Percentiles rank a stretch among this genome's conserved stretches.
These are phyloP conservation scores for Empidonax alnorum DNA, from an alignment of 2,113 vertebrate species.

Conservation along the genomic window DNA sequence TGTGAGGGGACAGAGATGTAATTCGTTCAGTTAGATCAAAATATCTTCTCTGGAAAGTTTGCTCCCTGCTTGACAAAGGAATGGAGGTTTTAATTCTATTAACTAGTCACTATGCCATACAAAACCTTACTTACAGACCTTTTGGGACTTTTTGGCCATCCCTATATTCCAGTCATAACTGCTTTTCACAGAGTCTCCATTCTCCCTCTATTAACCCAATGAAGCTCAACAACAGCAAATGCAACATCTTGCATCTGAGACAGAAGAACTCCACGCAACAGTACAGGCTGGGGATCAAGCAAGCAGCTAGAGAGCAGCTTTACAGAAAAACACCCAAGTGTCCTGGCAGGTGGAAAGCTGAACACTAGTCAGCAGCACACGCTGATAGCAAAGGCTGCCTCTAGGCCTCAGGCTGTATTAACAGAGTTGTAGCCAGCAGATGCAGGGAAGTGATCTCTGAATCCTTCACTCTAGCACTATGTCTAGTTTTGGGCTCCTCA, in stretches of 20 bases:
- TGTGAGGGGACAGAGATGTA: not conserved
- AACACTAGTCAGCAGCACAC: not conserved
- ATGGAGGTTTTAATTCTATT: not conserved
- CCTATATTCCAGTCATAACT: not conserved
- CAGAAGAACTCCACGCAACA: not conserved
- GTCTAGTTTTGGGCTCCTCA: not conserved
- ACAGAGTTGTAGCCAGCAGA: not conserved
- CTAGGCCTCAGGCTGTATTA: not conserved
- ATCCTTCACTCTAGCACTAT: not conserved
- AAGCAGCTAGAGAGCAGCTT: not conserved
- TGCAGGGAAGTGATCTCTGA: not conserved
- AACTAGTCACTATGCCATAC: not conserved
- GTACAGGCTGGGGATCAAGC: not conserved
- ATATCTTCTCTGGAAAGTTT: not conserved
- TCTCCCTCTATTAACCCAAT: not conserved
- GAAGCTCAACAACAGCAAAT: not conserved
- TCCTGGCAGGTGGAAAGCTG: not conserved
- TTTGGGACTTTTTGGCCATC: not conserved
- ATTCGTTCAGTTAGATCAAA: not conserved
- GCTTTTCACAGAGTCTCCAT: not conserved
- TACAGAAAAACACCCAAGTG: not conserved
- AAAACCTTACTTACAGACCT: not conserved
- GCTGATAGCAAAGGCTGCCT: accelerated
- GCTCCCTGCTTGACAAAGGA: not conserved
- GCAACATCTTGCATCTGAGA: not conserved